Percentiles rank a stretch among this genome's conserved stretches.
Evolutionary conservation across 2,888 invertebrate genomes (phyloP).

Genomic region (Abrostola tripartita): DNA sequence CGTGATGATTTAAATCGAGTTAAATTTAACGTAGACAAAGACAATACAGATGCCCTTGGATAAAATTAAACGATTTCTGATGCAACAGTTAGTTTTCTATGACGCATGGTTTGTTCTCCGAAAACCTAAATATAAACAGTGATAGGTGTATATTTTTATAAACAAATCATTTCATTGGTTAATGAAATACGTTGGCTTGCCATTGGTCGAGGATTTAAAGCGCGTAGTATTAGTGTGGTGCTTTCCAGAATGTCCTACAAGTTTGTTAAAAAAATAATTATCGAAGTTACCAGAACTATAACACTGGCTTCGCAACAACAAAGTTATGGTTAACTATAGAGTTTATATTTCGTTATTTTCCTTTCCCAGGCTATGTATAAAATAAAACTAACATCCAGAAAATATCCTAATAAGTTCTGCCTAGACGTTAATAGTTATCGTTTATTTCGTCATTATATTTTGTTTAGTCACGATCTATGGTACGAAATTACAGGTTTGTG

Average conservation of each 20-base stretch:
- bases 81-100: constrained; percentile 62
- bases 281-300: too few species aligned
- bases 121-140: not conserved
- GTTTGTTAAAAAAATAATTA: too few species aligned
- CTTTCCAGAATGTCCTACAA: constrained; percentile 18
- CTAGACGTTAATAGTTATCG: too few species aligned
- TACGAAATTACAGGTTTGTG: too few species aligned
- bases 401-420: too few species aligned
- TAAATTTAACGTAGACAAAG: constrained; percentile 18
- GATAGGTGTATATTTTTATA: not conserved
- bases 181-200: fast-evolving
- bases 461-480: too few species aligned
- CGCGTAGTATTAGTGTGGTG: not conserved
- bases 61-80: constrained; percentile 62
- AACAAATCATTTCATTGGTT: constrained; percentile 34
- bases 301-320: too few species aligned
- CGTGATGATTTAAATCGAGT: not conserved
- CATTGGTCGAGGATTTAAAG: not conserved
- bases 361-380: too few species aligned
- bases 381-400: too few species aligned
- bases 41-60: constrained; percentile 34
- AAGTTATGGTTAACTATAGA: too few species aligned
- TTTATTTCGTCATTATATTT: too few species aligned
- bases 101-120: constrained; percentile 47
- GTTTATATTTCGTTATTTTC: too few species aligned